These are phyloP conservation scores for Astreopora myriophthalma DNA, from an alignment of 64 coral and sea anemone genomes.

Conservation along the genomic window DNA sequence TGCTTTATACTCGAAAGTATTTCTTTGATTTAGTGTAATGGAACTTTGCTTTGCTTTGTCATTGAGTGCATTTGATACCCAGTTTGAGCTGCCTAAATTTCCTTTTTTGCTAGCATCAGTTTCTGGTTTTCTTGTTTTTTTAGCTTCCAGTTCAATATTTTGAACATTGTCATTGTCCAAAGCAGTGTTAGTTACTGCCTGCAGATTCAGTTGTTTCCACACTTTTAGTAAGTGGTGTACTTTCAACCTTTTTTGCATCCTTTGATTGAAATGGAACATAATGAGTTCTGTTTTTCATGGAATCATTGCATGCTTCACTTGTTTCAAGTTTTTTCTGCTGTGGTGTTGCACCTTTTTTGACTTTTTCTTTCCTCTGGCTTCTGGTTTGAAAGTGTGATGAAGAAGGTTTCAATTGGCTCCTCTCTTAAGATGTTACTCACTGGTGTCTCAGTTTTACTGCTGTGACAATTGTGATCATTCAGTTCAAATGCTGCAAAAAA, in stretches of 20 bases:
- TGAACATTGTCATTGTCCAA: no score
- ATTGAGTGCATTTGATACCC: background rate
- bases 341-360: background rate
- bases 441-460: background rate
- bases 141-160: no score
- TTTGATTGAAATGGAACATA: background rate
- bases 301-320: background rate
- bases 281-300: conserved; percentile 4
- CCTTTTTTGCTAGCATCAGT: background rate
- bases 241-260: background rate
- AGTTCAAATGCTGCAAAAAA: background rate
- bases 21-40: background rate
- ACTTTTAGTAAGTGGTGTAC: no score
- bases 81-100: background rate
- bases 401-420: no score
- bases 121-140: background rate
- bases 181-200: no score
- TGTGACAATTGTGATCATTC: background rate
- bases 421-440: no score
- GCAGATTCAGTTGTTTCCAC: no score
- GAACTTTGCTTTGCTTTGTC: background rate
- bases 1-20: background rate
- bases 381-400: conserved; percentile 21
- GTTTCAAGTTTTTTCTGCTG: background rate
- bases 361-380: conserved; percentile 19